These are phyloP conservation scores for Halcyon chelicuti DNA, from an alignment of 2,797 vertebrate species.

Conservation along the genomic window DNA sequence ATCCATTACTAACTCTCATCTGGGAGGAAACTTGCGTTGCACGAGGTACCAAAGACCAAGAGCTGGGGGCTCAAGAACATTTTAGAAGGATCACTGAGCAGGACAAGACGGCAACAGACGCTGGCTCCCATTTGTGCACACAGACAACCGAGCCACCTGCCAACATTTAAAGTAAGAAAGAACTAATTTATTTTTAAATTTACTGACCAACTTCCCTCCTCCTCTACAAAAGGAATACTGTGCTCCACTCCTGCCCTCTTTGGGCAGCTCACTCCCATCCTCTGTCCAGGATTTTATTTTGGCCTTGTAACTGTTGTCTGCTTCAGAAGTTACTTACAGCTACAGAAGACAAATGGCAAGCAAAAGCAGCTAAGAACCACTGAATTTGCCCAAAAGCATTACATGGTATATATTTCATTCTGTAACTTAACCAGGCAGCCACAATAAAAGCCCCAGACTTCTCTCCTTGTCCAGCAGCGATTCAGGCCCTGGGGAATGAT, in stretches of 20 bases:
- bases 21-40: neutral
- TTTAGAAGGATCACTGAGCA: neutral
- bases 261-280: neutral
- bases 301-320: neutral
- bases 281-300: neutral
- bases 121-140: neutral
- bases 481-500: neutral
- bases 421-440: slow-evolving; percentile 54
- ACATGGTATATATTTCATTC: slow-evolving; percentile 62
- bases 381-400: slow-evolving; percentile 54
- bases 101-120: neutral
- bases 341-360: slow-evolving; percentile 29
- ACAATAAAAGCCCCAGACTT: slow-evolving; percentile 32
- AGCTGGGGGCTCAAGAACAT: neutral
- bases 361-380: slow-evolving; percentile 14
- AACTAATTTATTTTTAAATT: slow-evolving; percentile 30
- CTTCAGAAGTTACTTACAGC: slow-evolving; percentile 13
- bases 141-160: neutral
- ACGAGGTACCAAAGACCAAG: neutral
- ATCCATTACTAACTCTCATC: neutral
- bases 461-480: slow-evolving; percentile 33
- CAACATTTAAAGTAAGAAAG: neutral
- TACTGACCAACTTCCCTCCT: neutral
- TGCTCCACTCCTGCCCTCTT: neutral
- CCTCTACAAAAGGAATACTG: neutral